Evolutionary conservation across 2,888 invertebrate genomes (phyloP).

Genomic region (Odontomyia ornata): DNA sequence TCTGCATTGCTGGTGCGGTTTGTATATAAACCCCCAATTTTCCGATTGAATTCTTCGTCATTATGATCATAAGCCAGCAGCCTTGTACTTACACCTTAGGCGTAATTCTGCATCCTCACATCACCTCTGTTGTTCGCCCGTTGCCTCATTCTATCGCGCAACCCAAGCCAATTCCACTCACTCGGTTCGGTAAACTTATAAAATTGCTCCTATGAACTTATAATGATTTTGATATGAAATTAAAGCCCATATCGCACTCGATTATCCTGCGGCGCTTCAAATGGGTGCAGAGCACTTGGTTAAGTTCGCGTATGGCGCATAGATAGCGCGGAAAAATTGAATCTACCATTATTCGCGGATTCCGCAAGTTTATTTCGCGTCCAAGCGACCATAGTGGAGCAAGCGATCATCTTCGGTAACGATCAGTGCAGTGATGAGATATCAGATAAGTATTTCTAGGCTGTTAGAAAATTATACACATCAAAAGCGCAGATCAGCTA

Average conservation of each 20-base stretch:
- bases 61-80: constrained; percentile 35
- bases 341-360: constrained; percentile 46
- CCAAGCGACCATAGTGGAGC: constrained; percentile 1
- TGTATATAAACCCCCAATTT: constrained; percentile 29
- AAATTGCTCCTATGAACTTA: constrained; percentile 36
- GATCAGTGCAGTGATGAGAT: constrained; percentile 24
- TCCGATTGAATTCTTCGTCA: constrained; percentile 39
- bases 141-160: not conserved
- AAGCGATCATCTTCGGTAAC: constrained; percentile 38
- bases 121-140: not conserved
- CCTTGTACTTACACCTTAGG: constrained; percentile 31
- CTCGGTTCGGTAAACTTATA: constrained; percentile 31
- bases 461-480: constrained; percentile 51
- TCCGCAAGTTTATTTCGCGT: constrained; percentile 18
- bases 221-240: constrained; percentile 44
- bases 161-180: not conserved
- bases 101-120: not conserved
- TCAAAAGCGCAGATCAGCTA: constrained; percentile 22
- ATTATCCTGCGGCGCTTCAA: constrained; percentile 43
- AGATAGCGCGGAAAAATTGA: constrained; percentile 47
- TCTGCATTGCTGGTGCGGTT: not conserved
- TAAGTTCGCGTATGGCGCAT: constrained; percentile 8
- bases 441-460: constrained; percentile 46
- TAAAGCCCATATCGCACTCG: constrained; percentile 44
- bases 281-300: not conserved